phyloP scores from a whole-genome alignment of 53 echinoderm and acorn worm genomes.

The Luidia sarsii region DNA sequence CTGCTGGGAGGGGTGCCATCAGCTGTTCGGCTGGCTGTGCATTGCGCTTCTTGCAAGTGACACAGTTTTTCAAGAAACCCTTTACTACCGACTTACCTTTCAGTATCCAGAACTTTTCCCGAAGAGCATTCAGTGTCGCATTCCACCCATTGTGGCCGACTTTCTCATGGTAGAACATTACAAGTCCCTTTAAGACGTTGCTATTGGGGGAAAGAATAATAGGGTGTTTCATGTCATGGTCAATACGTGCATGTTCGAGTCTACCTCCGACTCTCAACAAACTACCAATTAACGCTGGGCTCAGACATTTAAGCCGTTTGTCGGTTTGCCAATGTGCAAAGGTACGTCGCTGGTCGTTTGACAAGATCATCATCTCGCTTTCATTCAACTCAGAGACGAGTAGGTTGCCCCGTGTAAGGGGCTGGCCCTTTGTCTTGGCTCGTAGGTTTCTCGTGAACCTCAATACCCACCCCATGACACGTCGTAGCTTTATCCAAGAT shows the following conservation, averaged over 20 bases:
- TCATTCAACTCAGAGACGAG: slow-evolving; percentile 34
- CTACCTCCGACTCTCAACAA: slow-evolving; percentile 58
- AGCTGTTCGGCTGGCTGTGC: slow-evolving; percentile 29
- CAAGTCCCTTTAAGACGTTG: neutral
- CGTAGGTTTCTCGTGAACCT: slow-evolving; percentile 13
- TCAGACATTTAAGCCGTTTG: slow-evolving; percentile 27
- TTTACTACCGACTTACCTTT: slow-evolving; percentile 3
- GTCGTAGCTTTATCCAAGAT: slow-evolving; percentile 12
- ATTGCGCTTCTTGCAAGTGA: slow-evolving; percentile 21
- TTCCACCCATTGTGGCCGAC: slow-evolving; percentile 48
- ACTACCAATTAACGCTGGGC: slow-evolving; percentile 35
- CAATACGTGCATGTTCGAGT: slow-evolving; percentile 33
- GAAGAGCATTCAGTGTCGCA: slow-evolving; percentile 38
- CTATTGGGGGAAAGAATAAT: slow-evolving; percentile 23
- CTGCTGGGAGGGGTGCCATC: slow-evolving; percentile 59
- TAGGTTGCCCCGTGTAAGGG: neutral
- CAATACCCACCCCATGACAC: slow-evolving; percentile 30
- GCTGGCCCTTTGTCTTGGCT: slow-evolving; percentile 13
- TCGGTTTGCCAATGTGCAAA: slow-evolving; percentile 29
- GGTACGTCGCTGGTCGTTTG: neutral
- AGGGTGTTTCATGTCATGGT: slow-evolving; percentile 40
- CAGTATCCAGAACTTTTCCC: slow-evolving; percentile 50
- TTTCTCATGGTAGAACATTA: slow-evolving; percentile 36
- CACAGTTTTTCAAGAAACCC: slow-evolving; percentile 25
- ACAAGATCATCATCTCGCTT: slow-evolving; percentile 25